Base-by-base conservation (phyloP, 2,888 invertebrate species). In the Latrodectus hesperus region DNA sequence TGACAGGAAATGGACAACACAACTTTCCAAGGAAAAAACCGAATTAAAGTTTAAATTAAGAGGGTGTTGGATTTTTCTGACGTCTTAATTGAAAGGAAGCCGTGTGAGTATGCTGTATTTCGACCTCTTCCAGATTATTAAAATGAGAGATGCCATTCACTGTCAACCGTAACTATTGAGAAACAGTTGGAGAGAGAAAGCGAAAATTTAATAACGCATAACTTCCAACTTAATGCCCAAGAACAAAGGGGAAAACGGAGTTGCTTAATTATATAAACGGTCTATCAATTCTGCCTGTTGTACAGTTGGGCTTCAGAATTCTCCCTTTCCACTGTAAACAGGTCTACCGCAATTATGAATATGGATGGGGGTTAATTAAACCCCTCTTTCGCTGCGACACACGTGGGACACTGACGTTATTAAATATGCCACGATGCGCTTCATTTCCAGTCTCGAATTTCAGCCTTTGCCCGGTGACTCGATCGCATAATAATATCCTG, bases 201-300 rank as follows among this genome's bases (percentile, higher is more conserved):
- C 38, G 38, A 74, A 83, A 76, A 83, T 83, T 83, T 83, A 83
- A 83, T 81, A 81, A 81, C 73, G 81, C 60, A 81, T 81, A 81
- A 81, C 81, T 81, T 73, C n/a, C 73, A 65, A 52, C 65, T 70
- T 53, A 73, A 81, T 65, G 73, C 52, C 65, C 52, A 14, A 64
- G 11, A 60, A 12, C 53, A 76, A 70, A 83, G 75, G 71, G 83
- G 74, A 75, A 26, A 52, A 64, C 75, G 11, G 75, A 76, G 75
- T 83, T 75, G 76, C 76, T 76, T 83, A 83, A 83, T 83, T 60
- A 68, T 76, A 68, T 83, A 76, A 83, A 76, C 60, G 75, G 75
- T 83, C 52, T 14, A 70, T 70, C 70, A 26, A 70, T 38, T 70
- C 70, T 38, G 26, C 16, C 60, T 60, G 38, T 38, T 16, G 60